phyloP scores from a whole-genome alignment of 2,113 vertebrate genomes.

The Peromyscus californicus region DNA sequence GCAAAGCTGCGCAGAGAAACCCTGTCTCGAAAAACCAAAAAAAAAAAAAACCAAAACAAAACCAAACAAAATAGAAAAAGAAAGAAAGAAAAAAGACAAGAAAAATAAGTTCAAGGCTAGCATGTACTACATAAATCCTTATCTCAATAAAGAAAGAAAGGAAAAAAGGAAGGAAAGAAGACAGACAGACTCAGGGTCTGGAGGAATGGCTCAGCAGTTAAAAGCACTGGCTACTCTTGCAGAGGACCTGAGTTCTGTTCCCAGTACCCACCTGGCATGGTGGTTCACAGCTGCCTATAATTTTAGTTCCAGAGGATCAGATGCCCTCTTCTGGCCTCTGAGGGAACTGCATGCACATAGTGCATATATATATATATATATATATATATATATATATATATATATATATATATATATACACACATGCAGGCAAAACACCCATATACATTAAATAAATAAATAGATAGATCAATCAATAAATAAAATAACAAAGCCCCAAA shows the following conservation, averaged over 20 bases:
- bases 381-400: too few relatives aligned
- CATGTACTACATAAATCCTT: not conserved
- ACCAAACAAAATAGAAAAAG: not conserved
- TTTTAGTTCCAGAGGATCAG: not conserved
- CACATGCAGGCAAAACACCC: too few relatives aligned
- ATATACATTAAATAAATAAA: not conserved
- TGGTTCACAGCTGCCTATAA: not conserved
- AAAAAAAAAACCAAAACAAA: too few relatives aligned
- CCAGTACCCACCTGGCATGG: not conserved
- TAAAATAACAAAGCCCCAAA: not conserved
- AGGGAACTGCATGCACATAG: not conserved
- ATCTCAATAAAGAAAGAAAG: not conserved
- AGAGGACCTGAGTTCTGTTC: not conserved
- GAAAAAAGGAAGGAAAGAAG: not conserved
- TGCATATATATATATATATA: too few relatives aligned
- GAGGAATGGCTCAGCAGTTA: not conserved
- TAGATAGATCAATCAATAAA: not conserved
- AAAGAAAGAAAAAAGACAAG: not conserved
- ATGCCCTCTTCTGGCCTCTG: not conserved
- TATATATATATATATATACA: too few relatives aligned
- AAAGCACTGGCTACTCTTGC: not conserved
- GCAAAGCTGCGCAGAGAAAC: too few relatives aligned
- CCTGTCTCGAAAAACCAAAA: not conserved
- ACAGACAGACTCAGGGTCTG: not conserved
- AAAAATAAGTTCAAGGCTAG: not conserved